Evolutionary conservation across 2,888 invertebrate genomes (phyloP).

Genomic region (Xestia c-nigrum): DNA sequence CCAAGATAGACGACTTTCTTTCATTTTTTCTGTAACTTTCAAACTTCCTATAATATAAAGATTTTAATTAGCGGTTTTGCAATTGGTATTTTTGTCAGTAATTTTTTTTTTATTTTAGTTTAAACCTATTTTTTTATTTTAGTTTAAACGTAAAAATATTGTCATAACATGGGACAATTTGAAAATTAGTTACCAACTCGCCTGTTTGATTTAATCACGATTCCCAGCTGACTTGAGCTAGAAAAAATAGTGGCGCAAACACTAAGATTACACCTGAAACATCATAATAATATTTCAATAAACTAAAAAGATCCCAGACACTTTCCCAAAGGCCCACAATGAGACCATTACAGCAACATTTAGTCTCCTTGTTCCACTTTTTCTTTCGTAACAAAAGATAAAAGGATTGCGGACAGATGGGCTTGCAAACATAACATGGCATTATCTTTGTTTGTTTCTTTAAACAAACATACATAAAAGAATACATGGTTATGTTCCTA

Average conservation of each 20-base stretch:
- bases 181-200: too few species aligned
- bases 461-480: slow-evolving; percentile 29
- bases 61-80: too few species aligned
- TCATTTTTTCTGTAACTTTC: too few species aligned
- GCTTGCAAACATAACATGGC: slow-evolving; percentile 71
- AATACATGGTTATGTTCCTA: slow-evolving; percentile 15
- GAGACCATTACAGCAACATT: slow-evolving; percentile 46
- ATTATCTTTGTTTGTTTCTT: slow-evolving; percentile 67
- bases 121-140: too few species aligned
- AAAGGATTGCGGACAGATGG: slow-evolving; percentile 66
- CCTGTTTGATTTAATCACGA: background rate
- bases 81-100: too few species aligned
- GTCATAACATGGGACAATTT: too few species aligned
- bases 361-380: slow-evolving; percentile 77
- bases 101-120: too few species aligned
- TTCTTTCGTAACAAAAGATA: slow-evolving; percentile 78
- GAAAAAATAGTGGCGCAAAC: background rate
- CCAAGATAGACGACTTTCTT: too few species aligned
- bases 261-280: background rate
- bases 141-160: too few species aligned
- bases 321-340: slow-evolving; percentile 33
- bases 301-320: slow-evolving; percentile 22
- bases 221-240: background rate
- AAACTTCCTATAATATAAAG: too few species aligned
- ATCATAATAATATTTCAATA: background rate